Evolutionary conservation across 2,797 vertebrate species (phyloP), one percentile per base, ranked within the genome.

Genomic region (Phyllotis vaccarum): DNA sequence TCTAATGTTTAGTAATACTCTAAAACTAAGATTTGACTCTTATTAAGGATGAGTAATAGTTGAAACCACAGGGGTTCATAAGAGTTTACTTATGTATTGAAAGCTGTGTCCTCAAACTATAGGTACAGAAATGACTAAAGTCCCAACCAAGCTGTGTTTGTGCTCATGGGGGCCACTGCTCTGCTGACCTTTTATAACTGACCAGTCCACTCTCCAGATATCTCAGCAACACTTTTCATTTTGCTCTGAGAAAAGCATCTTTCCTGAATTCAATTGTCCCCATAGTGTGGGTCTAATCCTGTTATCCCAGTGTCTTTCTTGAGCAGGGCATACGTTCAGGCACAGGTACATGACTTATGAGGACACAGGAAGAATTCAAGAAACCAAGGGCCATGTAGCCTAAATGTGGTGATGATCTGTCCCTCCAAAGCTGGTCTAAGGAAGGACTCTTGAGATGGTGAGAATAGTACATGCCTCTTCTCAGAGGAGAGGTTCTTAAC

Each of bases 231-330:
- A 54, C 17, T 13, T 37, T 22, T 21, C 37, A 11, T 46, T 80
- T 43, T 86, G 58, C 72, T 88, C 58, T 43, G 21, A 95, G 78
- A 43, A 94, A 96, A n/a, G 64, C 21, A 82, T 66, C 24, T 88
- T 75, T 86, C 17, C 40, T 21, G 62, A 62, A 79, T 78, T 91
- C 86, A 58, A 0, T 37, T 16, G 52, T 46, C 29, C n/a, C 89
- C 62, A 3, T 12, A 66, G 82, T 21, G 2, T 56, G 31, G 56
- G 16, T 14, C 19, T 76, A 86, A 46, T 60, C 24, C 37, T 82
- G 52, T 78, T 75, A 93, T 56, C 49, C 12, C 49, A 52, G 21
- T 31, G 17, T 9, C 46, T 60, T 92, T 64, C 43, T 82, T 24
- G 40, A 43, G 22, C 70, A 29, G 27, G 86, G 8, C 74, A 46